Conservation (phyloP, 1,140 invertebrate species). For the Nasonia longicornis region DNA sequence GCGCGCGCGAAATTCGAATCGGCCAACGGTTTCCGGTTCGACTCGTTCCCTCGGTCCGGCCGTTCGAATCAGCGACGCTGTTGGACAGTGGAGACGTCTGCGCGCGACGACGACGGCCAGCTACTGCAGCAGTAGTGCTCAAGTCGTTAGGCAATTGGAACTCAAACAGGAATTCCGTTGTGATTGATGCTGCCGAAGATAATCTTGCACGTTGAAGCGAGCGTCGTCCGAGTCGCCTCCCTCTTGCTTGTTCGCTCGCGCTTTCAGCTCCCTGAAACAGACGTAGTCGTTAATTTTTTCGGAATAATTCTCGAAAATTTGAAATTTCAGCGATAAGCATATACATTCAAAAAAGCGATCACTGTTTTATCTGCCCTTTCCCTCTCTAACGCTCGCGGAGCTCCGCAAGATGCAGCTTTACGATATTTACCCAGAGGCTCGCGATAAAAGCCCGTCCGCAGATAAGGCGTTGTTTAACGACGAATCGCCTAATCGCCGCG, state of each 20-base stretch:
- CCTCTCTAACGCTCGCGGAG: not conserved
- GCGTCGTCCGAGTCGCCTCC: constrained; percentile 67
- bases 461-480: constrained; percentile 33
- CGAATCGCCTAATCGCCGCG: not conserved
- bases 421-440: not conserved
- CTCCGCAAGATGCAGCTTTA: constrained; percentile 5
- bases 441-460: constrained; percentile 10
- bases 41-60: constrained; percentile 48
- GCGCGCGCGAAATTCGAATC: constrained; percentile 9
- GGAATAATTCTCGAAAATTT: not conserved
- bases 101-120: constrained; percentile 34
- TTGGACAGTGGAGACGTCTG: constrained; percentile 38
- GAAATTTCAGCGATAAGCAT: too few relatives aligned
- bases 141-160: constrained; percentile 63
- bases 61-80: constrained; percentile 30
- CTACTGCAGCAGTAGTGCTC: constrained; percentile 50
- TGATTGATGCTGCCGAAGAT: constrained; percentile 76
- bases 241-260: constrained; percentile 66
- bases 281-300: not conserved
- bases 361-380: not conserved
- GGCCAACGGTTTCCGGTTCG: constrained; percentile 57
- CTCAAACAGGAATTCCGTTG: constrained; percentile 68
- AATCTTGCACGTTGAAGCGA: constrained; percentile 78
- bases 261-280: constrained; percentile 73
- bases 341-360: too few relatives aligned